Conservation (phyloP, 2,113 vertebrate genomes). For the Rhynchomys soricoides region DNA sequence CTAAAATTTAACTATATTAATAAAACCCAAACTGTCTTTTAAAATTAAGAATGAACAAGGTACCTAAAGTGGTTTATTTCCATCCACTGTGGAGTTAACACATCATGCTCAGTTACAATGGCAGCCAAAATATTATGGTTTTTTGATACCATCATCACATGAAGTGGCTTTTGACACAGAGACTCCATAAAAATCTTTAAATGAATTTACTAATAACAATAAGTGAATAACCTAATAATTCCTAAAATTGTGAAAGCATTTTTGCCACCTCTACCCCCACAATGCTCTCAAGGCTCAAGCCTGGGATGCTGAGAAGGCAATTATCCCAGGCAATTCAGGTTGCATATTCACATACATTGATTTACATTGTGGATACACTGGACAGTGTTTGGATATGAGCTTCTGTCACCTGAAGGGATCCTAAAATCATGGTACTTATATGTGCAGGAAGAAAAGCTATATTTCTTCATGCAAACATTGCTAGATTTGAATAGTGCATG, state of each 20-base stretch:
- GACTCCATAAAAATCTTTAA: not conserved
- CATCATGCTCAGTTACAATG: not conserved
- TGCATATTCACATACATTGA: not conserved
- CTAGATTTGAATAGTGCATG: not conserved
- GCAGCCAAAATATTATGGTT: not conserved
- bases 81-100: not conserved
- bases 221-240: not conserved
- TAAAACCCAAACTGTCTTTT: constrained; percentile 40
- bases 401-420: not conserved
- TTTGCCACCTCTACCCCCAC: not conserved
- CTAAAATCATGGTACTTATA: not conserved
- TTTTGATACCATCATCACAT: not conserved
- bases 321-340: not conserved
- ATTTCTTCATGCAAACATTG: not conserved
- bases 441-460: not conserved
- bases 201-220: too few relatives aligned
- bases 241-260: constrained; percentile 22
- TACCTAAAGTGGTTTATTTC: constrained; percentile 23
- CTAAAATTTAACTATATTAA: constrained; percentile 20
- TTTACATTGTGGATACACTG: not conserved
- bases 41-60: constrained; percentile 33
- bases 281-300: not conserved
- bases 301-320: not conserved
- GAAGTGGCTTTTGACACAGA: constrained; percentile 5
- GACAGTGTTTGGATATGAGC: not conserved